Base-by-base conservation (phyloP, 2,113 vertebrate genomes). In the Ahaetulla prasina region DNA sequence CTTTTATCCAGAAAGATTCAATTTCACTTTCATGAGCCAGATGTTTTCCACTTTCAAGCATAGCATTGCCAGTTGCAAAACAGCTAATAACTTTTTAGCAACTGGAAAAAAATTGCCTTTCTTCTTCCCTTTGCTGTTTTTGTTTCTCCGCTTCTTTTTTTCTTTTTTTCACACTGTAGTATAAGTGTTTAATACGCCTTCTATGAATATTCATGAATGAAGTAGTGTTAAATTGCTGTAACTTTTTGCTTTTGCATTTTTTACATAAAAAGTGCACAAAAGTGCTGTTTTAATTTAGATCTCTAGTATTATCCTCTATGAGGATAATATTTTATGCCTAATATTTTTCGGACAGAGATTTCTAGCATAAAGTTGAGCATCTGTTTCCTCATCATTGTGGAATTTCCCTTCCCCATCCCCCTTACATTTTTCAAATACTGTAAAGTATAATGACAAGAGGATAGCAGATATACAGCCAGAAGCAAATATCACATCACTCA, bases 331-430 rank as follows among this genome's bases (percentile, higher is more conserved):
- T n/a, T 57, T 57, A 92, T 95, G 93, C 94, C 85, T 68, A 88
- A 39, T 39, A 50, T 57, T 91, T 50, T 80, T 88, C 1, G 88
- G 90, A 18, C 9, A 53, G 94, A 89, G 68, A 88, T 94, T 94
- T 93, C 93, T 93, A 91, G 89, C 2, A 0, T 95, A 95, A 89
- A 89, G 80, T 89, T 91, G 87, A 0, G 0, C 87, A 94, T 94
- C 43, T 1, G 14, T 94, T 96, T 94, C 89, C 91, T 96, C 94
- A 90, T 57, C 93, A n/a, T 86, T 92, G 3, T 96, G 95, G 95
- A 96, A 95, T 95, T 96, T 96, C 95, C 35, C 35, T 80, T 80
- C 18, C 18, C 35, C 35, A 68, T 0, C 18, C 87, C 89, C 74
- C 92, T 80, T 95, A 92, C 95, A 95, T 95, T 92, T 92, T 96